These are phyloP conservation scores for Aphidius colemani DNA, from an alignment of 2,888 invertebrate genomes.

Conservation along the genomic window DNA sequence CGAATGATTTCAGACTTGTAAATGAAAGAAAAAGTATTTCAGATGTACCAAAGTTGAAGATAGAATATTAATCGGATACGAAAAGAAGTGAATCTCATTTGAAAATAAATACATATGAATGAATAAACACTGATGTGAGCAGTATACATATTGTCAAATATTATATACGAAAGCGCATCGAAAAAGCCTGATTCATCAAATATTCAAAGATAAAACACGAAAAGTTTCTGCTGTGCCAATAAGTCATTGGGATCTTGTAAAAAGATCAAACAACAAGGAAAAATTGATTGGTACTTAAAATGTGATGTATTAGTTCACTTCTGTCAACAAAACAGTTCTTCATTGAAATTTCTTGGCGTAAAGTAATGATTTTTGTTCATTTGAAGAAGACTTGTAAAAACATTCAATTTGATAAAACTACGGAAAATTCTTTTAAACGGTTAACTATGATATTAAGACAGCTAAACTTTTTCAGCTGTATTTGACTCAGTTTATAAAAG, in stretches of 20 bases:
- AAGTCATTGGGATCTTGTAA: too few relatives aligned
- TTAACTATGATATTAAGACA: background rate
- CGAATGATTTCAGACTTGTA: background rate
- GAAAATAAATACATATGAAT: background rate
- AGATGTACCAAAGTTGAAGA: background rate
- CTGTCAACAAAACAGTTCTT: slow-evolving; percentile 34
- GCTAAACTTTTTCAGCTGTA: too few relatives aligned
- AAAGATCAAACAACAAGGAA: slow-evolving; percentile 11
- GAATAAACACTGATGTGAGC: background rate
- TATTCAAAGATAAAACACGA: slow-evolving; percentile 21
- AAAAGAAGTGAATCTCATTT: slow-evolving; percentile 1
- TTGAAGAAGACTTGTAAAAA: slow-evolving; percentile 42
- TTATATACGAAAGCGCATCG: slow-evolving; percentile 33
- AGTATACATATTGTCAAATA: slow-evolving; percentile 10
- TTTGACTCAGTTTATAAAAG: too few relatives aligned
- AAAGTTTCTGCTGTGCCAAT: slow-evolving; percentile 35
- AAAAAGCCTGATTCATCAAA: slow-evolving; percentile 36
- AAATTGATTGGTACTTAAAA: slow-evolving; percentile 22
- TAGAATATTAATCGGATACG: background rate
- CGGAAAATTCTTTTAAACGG: slow-evolving; percentile 40
- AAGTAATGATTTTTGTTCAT: slow-evolving; percentile 41
- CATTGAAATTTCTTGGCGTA: slow-evolving; percentile 29
- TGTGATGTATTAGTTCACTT: background rate
- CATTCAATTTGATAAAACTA: slow-evolving; percentile 43
- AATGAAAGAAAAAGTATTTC: background rate